A percentile compares a stretch with the other conserved stretches of the same genome.
phyloP scores from a whole-genome alignment of 2,113 vertebrate genomes.

The Thomomys bottae region DNA sequence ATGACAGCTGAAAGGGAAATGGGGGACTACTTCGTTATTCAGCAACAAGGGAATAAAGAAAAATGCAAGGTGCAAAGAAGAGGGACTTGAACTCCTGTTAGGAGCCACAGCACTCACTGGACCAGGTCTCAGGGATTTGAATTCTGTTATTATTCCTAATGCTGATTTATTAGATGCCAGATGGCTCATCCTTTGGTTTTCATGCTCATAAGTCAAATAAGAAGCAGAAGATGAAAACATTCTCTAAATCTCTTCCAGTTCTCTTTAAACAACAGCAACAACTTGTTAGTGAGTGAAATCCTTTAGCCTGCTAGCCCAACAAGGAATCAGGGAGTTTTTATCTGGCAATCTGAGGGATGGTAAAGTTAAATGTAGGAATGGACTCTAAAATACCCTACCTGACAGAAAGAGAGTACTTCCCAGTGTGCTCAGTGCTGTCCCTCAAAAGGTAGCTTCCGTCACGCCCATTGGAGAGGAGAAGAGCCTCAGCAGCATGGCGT shows the following conservation, averaged over 20 bases:
- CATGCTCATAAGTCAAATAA: background rate
- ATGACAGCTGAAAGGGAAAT: background rate
- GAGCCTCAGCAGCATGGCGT: slow-evolving; percentile 93
- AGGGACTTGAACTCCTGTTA: background rate
- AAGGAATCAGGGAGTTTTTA: background rate
- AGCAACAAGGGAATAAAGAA: background rate
- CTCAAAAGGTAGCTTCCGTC: slow-evolving; percentile 96
- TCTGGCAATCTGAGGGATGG: background rate
- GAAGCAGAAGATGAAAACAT: background rate
- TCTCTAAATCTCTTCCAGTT: background rate
- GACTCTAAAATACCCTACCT: slow-evolving; percentile 84
- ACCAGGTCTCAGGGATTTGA: background rate
- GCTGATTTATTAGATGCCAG: background rate
- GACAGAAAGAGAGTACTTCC: slow-evolving; percentile 93
- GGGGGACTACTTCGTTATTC: background rate
- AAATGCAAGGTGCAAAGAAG: background rate
- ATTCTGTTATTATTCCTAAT: background rate
- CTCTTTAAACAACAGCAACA: background rate
- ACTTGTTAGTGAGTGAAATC: background rate
- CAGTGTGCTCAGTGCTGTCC: slow-evolving; percentile 89
- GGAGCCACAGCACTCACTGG: background rate
- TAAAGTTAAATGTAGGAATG: background rate
- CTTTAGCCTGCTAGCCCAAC: background rate
- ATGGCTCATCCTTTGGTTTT: background rate
- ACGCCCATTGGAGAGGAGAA: slow-evolving; percentile 94